A percentile compares a stretch with the other conserved stretches of the same genome.
phyloP scores from a whole-genome alignment of 2,797 vertebrate species.

The Cephalopachus bancanus region DNA sequence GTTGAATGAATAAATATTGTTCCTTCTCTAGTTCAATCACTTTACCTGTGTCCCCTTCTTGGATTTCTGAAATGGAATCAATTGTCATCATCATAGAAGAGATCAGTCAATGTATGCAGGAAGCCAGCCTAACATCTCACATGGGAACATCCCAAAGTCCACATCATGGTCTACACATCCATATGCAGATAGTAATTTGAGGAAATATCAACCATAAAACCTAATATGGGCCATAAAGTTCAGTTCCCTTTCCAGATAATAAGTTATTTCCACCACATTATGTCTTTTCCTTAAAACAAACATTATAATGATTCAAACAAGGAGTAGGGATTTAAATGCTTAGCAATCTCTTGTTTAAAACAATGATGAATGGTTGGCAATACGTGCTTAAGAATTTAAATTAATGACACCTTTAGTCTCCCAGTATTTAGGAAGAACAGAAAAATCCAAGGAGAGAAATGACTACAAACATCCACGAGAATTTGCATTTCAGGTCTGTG shows the following conservation, averaged over 20 bases:
- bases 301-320: constrained; percentile 36
- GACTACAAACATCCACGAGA: not conserved
- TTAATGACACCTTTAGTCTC: constrained; percentile 31
- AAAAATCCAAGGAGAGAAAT: not conserved
- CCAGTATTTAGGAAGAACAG: not conserved
- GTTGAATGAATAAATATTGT: not conserved
- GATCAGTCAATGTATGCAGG: too few species aligned
- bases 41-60: not conserved
- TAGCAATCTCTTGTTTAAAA: constrained; percentile 50
- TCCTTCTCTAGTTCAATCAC: not conserved
- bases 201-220: not conserved
- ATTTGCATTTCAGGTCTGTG: constrained; percentile 58
- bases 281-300: not conserved
- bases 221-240: not conserved
- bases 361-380: not conserved
- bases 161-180: not conserved
- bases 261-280: not conserved
- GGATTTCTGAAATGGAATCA: not conserved
- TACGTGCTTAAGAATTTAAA: constrained; percentile 55
- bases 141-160: not conserved
- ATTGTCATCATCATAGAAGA: not conserved
- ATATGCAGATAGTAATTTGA: not conserved
- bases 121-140: too few species aligned
- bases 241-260: not conserved
- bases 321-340: not conserved